Percentiles rank a stretch among this genome's conserved stretches.
These are phyloP conservation scores for Coilia nasus DNA, from an alignment of 2,797 vertebrate genomes.

Conservation along the genomic window DNA sequence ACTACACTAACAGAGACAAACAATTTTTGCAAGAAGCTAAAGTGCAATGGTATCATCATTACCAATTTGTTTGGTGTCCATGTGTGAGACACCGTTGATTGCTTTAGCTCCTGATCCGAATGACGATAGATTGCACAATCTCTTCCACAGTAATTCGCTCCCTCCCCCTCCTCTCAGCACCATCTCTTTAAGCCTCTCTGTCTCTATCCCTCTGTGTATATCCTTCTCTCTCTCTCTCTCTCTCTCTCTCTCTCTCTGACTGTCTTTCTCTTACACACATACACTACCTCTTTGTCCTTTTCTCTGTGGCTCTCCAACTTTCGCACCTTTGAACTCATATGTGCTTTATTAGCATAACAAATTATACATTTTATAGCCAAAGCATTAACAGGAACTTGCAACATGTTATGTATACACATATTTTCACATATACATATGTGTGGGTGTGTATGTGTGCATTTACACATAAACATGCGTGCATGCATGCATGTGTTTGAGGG, in stretches of 20 bases:
- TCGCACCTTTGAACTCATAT: too few species aligned
- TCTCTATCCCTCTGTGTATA: neutral
- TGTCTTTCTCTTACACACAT: slow-evolving; percentile 33
- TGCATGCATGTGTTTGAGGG: neutral
- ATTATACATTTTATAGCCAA: too few species aligned
- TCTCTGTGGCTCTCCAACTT: too few species aligned
- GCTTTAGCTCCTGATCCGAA: slow-evolving; percentile 6
- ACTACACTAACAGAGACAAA: neutral
- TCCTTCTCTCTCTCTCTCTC: neutral
- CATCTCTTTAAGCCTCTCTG: neutral
- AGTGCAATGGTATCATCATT: neutral
- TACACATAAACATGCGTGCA: neutral
- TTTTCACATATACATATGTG: neutral
- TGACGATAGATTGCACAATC: neutral
- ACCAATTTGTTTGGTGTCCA: slow-evolving; percentile 6
- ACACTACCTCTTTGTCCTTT: neutral
- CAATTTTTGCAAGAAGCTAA: neutral
- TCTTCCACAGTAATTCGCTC: neutral
- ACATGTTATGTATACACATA: too few species aligned
- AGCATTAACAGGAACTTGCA: too few species aligned
- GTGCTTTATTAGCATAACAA: too few species aligned
- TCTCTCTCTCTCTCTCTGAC: neutral
- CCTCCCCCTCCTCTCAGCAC: neutral
- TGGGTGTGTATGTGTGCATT: neutral
- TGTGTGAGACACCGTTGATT: neutral